Base-by-base conservation (phyloP, 2,797 vertebrate species). In the Ibycter americanus region DNA sequence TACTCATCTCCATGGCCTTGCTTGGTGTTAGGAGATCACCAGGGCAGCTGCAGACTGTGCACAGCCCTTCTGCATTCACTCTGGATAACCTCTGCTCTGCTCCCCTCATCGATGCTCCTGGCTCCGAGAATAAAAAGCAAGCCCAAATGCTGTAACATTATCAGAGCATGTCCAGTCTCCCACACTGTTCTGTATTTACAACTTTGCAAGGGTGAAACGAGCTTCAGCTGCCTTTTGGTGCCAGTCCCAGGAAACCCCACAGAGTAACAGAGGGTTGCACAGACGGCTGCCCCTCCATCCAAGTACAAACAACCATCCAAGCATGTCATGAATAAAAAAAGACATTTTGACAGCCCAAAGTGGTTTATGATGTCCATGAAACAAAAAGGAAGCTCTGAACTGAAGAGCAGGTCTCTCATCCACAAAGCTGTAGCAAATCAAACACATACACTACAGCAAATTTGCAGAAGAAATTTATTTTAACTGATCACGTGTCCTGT, bases 201-300 rank as follows among this genome's bases (percentile, higher is more conserved):
- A 76, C n/a, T 94, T 83, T 77, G n/a, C 47, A 66, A 84, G 73
- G 83, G 63, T 73, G 67, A 95, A 90, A 89, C 0, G 0, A 92
- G 67, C 71, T 92, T 76, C 74, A 66, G 42, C 62, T 47, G 49
- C 87, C 47, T 94, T 93, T 86, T 81, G 82, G 82, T 96, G 89
- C 79, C 87, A 83, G 68, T 73, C 55, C 56, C 86, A 89, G 85
- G 85, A 97, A 97, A 73, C 54, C 89, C 78, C 15, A 4, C 74
- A 77, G 81, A 22, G 90, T 70, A 97, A 93, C 86, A 87, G 90
- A 96, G 92, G 83, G 83, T 36, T 95, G 84, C 79, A 89, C 94
- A 92, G 93, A 91, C 71, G 29, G 94, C 79, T 63, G 67, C 59
- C 95, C 78, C 59, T 92, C 81, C 29, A n/a, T 76, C 90, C 93